Evolutionary conservation across 2,113 vertebrate genomes (phyloP), one percentile per base, ranked within the genome.

Genomic region (Montifringilla adamsi): DNA sequence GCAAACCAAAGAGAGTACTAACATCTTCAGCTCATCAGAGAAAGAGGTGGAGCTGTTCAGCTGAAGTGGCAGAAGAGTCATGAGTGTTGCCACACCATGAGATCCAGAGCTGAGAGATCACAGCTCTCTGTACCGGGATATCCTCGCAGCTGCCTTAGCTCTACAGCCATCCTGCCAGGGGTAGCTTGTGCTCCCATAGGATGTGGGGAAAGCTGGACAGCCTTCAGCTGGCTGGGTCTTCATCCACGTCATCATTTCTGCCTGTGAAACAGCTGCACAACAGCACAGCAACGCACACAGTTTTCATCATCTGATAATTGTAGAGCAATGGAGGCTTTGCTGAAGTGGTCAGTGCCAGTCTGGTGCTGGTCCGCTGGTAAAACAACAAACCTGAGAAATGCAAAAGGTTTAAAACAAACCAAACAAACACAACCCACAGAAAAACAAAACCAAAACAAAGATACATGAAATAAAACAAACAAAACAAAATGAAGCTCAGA

Each of bases 71-170:
- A 37, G 33, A 58, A 70, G 22, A 62, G 22, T 35, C 52, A 60
- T 16, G 66, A 44, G 20, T 9, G 24, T 47, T 85, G 19, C 24
- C 8, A 1, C 23, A 12, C 27, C 33, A 31, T 35, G 62, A 64
- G 31, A 46, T 52, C 12, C 22, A 12, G 24, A 87, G 35, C 10
- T 56, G 60, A 55, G n/a, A 24, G n/a, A 30, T 43, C 44, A 16
- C 0, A 0, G 8, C 8, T 43, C 7, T 64, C 16, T 30, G 3
- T 35, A 24, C 5, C 0, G 0, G 26, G 30, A 14, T 21, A 56
- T 2, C 37, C 35, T 37, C 69, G 55, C 35, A 75, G 13, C 30
- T 82, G 33, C 33, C 13, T 60, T 6, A 41, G 17, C 15, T 41
- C 24, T 56, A 8, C 50, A 59, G 30, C 30, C 15, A 1, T 63